phyloP scores from a whole-genome alignment of 2,797 vertebrate genomes.

The Periparus ater region DNA sequence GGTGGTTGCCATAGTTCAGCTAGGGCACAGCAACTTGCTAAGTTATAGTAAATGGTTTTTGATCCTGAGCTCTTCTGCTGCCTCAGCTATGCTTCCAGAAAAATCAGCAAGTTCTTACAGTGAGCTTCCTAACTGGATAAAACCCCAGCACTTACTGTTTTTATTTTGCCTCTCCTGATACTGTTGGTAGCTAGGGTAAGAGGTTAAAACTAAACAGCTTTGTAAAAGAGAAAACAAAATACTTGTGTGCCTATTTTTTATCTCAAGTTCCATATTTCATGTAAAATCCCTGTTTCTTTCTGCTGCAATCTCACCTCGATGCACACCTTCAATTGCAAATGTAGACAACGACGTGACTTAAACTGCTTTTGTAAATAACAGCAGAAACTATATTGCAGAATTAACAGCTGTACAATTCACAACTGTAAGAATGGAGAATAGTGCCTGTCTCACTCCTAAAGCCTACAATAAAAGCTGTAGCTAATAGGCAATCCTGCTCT shows the following conservation, averaged over 20 bases:
- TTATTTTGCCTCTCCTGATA: background rate
- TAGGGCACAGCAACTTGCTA: background rate
- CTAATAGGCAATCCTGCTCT: background rate
- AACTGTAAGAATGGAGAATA: background rate
- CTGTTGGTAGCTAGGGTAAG: background rate
- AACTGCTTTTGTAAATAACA: conserved; percentile 2
- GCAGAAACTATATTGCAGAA: background rate
- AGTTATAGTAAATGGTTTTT: background rate
- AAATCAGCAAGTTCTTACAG: background rate
- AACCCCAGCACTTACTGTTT: background rate
- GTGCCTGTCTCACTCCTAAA: background rate
- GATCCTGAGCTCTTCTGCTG: background rate
- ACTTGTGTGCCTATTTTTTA: background rate
- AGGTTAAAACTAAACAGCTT: background rate
- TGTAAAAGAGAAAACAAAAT: background rate
- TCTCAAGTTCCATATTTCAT: background rate
- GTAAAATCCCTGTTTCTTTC: background rate
- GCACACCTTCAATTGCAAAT: background rate
- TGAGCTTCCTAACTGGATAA: background rate
- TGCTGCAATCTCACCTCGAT: background rate
- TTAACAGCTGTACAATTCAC: background rate
- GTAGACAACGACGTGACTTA: background rate
- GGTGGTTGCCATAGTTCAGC: background rate
- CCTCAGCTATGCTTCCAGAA: background rate
- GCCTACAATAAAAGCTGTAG: background rate